These are phyloP conservation scores for Oplegnathus fasciatus DNA, from an alignment of 2,113 vertebrate genomes.

Conservation along the genomic window DNA sequence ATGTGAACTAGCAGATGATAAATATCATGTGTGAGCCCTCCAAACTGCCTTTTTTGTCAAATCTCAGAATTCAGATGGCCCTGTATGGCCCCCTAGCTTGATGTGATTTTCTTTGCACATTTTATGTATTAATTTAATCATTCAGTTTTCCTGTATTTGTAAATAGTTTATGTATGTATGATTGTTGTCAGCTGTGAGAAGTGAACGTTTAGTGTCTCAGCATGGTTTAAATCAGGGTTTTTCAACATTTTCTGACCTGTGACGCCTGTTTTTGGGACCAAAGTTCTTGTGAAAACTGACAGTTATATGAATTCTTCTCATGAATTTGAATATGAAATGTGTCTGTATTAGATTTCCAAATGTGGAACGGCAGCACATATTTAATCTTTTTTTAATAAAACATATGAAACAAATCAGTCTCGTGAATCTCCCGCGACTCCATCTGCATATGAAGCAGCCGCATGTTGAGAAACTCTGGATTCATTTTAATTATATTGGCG, in stretches of 20 bases:
- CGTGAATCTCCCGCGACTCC: neutral
- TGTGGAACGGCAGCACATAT: neutral
- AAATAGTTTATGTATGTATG: neutral
- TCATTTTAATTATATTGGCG: neutral
- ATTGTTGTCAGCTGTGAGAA: neutral
- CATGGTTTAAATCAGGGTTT: neutral
- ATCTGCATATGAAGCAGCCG: neutral
- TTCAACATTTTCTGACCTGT: neutral
- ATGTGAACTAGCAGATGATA: neutral
- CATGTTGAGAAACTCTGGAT: neutral
- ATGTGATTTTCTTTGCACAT: slow-evolving; percentile 3
- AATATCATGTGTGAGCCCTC: neutral
- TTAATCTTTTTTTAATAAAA: slow-evolving; percentile 23
- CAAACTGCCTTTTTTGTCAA: neutral
- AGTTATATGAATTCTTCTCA: neutral
- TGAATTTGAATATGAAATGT: neutral
- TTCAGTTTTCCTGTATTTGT: neutral
- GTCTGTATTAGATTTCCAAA: neutral
- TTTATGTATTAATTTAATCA: neutral
- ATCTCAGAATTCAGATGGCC: neutral
- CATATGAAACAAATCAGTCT: neutral
- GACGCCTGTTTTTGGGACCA: neutral
- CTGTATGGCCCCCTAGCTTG: neutral
- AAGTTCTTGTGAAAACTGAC: neutral
- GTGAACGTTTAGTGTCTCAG: neutral